Conservation (phyloP, 2,113 vertebrate species). For the Canis aureus region DNA sequence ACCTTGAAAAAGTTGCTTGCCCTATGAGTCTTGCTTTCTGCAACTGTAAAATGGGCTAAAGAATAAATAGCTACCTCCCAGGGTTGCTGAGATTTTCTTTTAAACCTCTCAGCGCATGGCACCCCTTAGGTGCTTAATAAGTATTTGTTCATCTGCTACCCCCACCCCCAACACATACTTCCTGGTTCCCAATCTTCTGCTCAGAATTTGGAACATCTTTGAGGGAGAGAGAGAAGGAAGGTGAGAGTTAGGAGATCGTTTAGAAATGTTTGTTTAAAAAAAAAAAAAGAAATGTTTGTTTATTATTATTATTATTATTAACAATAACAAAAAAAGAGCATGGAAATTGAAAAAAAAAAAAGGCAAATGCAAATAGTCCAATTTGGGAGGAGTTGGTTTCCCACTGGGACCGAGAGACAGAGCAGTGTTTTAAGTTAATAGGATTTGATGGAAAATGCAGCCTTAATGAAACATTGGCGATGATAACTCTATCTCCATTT, state of each 20-base stretch:
- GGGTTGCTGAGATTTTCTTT: background rate
- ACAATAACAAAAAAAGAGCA: background rate
- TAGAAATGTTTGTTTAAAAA: background rate
- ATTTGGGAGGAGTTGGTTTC: constrained; percentile 56
- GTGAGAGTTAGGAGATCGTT: constrained; percentile 1
- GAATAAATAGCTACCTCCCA: background rate
- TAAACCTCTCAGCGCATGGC: background rate
- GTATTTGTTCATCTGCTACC: background rate
- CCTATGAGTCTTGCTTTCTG: background rate
- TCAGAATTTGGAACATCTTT: background rate
- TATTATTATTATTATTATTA: background rate
- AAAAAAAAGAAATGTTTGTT: background rate
- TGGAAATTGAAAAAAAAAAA: constrained; percentile 40
- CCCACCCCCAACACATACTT: no score
- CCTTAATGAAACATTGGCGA: constrained; percentile 67
- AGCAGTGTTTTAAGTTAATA: constrained; percentile 75
- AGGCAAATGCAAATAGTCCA: constrained; percentile 64
- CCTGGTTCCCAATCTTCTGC: background rate
- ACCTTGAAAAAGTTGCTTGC: background rate
- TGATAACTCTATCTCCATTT: background rate
- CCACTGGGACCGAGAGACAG: constrained; percentile 6
- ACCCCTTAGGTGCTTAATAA: background rate
- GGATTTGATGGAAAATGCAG: constrained; percentile 65
- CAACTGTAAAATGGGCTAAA: background rate
- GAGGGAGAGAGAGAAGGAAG: background rate